These are phyloP conservation scores for Aldabrachelys gigantea DNA, from an alignment of 2,113 vertebrate genomes.

Conservation along the genomic window DNA sequence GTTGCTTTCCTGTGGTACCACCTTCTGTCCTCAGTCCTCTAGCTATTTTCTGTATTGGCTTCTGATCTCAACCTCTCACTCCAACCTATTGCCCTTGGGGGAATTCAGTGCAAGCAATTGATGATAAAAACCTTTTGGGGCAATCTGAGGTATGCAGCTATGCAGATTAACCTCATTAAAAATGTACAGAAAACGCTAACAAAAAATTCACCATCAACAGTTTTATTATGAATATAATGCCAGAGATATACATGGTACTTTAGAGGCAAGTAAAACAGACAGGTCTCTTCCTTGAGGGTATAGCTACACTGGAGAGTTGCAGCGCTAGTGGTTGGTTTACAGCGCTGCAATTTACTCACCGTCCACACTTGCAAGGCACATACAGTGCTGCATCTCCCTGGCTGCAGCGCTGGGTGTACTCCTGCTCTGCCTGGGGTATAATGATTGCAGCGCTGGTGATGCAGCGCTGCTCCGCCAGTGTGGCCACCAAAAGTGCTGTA, in stretches of 20 bases:
- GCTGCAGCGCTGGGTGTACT: too few species aligned
- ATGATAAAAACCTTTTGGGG: not conserved
- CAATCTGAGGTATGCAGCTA: not conserved
- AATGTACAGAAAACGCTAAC: not conserved
- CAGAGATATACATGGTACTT: not conserved
- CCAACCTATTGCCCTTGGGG: not conserved
- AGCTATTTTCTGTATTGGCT: not conserved
- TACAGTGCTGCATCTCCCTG: too few species aligned
- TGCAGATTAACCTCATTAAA: not conserved
- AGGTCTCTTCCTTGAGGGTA: not conserved
- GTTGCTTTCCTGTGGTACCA: conserved; percentile 26
- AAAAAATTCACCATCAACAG: not conserved
- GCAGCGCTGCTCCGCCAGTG: too few species aligned
- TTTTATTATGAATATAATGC: not conserved
- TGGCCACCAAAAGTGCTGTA: too few species aligned
- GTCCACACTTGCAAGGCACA: too few species aligned
- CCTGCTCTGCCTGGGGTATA: too few species aligned
- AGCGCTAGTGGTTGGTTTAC: too few species aligned
- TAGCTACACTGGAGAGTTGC: too few species aligned
- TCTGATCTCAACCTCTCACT: not conserved
- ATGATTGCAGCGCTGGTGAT: too few species aligned
- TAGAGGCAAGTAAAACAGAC: not conserved
- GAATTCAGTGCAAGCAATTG: not conserved
- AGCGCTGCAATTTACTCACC: too few species aligned
- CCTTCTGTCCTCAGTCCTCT: conserved; percentile 8